Percentiles rank a stretch among this genome's conserved stretches.
phyloP scores from a whole-genome alignment of 2,888 invertebrate genomes.

The Tenthredo amoena region DNA sequence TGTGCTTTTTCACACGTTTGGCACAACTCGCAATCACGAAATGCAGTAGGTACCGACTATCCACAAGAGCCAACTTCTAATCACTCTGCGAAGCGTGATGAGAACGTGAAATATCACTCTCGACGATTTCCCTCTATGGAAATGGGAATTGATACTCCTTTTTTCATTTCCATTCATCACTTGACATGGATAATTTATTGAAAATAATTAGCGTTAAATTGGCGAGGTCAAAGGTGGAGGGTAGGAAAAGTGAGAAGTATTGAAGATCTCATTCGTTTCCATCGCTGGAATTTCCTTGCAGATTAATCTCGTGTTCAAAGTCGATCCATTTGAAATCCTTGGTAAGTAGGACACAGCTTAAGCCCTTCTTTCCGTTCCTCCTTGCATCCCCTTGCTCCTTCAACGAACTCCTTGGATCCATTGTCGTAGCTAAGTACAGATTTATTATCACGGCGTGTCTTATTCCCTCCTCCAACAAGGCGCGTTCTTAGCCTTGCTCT shows the following conservation, averaged over 20 bases:
- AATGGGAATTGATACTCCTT: not conserved
- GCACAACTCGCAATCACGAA: constrained; percentile 31
- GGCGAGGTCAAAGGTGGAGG: not conserved
- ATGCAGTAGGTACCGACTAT: not conserved
- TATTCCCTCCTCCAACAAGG: constrained; percentile 51
- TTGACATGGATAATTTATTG: not conserved
- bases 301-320: constrained; percentile 68
- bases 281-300: constrained; percentile 59
- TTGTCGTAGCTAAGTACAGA: constrained; percentile 74
- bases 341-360: constrained; percentile 71
- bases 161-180: not conserved
- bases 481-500: constrained; percentile 57
- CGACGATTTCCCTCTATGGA: not conserved
- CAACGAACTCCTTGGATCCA: constrained; percentile 58
- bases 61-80: not conserved
- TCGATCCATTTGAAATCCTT: constrained; percentile 70
- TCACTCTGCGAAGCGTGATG: not conserved
- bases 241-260: not conserved
- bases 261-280: constrained; percentile 38
- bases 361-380: constrained; percentile 71
- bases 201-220: not conserved
- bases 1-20: constrained; percentile 37
- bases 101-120: not conserved
- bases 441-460: constrained; percentile 68
- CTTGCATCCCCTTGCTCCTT: constrained; percentile 52